Base-by-base conservation (phyloP, 2,797 vertebrate species). In the Sebastes hubbsi region DNA sequence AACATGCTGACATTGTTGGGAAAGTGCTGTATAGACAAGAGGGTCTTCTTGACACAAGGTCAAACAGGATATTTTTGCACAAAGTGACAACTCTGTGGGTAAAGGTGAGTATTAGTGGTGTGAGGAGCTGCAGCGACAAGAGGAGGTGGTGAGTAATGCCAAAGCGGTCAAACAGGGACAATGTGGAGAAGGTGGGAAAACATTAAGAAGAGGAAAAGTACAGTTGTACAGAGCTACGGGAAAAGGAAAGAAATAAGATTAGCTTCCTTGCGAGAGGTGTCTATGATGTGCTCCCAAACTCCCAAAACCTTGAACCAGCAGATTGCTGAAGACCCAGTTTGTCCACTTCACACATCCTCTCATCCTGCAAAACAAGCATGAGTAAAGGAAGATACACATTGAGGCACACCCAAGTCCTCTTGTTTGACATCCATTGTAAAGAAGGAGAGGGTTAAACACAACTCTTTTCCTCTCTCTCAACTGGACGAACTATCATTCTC, bases 41-140 rank as follows among this genome's bases (percentile, higher is more conserved):
- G 3, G 68, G 25, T 58, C 32, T 4, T 69, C 36, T 38, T 14
- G 36, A 2, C 4, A 32, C 12, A 20, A 4, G 8, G 32, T 24
- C 58, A 72, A 63, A 70, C 34, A 4, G 3, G 7, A 46, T 46
- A 0, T 46, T 46, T 46, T 46, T 1, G 38, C 38, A 16, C 38
- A 16, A 42, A 42, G 38, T 42, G 38, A 42, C 6, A 46, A 46
- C 42, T 46, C 42, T 18, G 42, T 18, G 42, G 14, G 42, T 42
- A 42, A 42, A 16, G 38, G 38, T 3, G 0, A 42, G 38, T 16
- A 42, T 42, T 42, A 42, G 42, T 0, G 42, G 42, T 46, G 42
- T 1, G 0, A 46, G 14, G 42, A 7, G 0, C 0, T 46, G 42
- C 42, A 46, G 6, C 1, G 3, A 4, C 16, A 46, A 46, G 42